Conservation (phyloP, 2,888 invertebrate genomes). For the Epirrhoe alternata region DNA sequence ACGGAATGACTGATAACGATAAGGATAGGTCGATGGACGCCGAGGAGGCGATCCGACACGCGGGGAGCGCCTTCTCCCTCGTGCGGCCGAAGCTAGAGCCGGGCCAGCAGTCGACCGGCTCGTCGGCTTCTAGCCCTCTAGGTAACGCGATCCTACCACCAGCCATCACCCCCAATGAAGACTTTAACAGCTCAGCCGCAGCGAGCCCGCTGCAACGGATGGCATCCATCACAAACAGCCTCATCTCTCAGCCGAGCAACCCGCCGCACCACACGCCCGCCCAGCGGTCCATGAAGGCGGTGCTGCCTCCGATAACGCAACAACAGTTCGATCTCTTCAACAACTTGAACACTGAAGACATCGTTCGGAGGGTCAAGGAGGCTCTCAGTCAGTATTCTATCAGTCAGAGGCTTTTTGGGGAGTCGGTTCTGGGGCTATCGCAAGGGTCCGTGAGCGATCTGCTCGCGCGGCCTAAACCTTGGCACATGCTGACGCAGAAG, state of each 20-base stretch:
- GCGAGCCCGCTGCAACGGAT: constrained; percentile 98
- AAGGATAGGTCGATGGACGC: constrained; percentile 86
- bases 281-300: constrained; percentile 97
- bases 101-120: constrained; percentile 90
- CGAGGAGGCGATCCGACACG: constrained; percentile 90
- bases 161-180: constrained; percentile 92
- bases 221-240: constrained; percentile 98
- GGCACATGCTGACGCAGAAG: constrained; percentile 99
- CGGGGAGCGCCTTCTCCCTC: constrained; percentile 94
- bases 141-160: constrained; percentile 95
- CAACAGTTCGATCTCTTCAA: constrained; percentile 99
- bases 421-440: constrained; percentile 97
- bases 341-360: constrained; percentile 98
- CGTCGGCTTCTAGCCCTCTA: constrained; percentile 93
- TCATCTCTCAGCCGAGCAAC: constrained; percentile 95
- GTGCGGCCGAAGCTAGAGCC: constrained; percentile 94
- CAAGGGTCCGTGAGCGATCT: constrained; percentile 99
- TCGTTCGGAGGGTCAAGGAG: constrained; percentile 98
- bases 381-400: constrained; percentile 98
- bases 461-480: constrained; percentile 98
- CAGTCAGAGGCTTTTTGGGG: constrained; percentile 98
- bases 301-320: constrained; percentile 98
- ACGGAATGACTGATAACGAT: constrained; percentile 88
- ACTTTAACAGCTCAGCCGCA: constrained; percentile 91
- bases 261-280: constrained; percentile 93